A percentile compares a stretch with the other conserved stretches of the same genome.
Conservation (phyloP, 2,113 vertebrate genomes). For the Cephalopterus ornatus region DNA sequence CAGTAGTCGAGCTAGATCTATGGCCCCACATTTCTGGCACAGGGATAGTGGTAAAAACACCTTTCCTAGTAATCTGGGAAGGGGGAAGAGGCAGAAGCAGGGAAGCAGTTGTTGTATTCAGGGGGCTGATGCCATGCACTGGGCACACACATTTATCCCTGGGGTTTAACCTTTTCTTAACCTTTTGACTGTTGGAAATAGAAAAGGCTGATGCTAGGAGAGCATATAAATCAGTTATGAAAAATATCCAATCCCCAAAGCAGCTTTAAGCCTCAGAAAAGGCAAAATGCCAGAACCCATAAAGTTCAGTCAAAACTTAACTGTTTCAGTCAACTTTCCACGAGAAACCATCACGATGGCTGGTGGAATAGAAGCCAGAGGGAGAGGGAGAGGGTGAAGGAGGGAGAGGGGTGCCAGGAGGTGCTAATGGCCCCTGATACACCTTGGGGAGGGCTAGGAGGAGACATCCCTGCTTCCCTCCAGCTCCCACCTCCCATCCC, state of each 20-base stretch:
- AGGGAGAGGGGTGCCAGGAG: not conserved
- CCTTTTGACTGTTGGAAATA: not conserved
- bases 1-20: not conserved
- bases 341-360: rapidly evolving
- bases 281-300: not conserved
- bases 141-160: not conserved
- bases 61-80: not conserved
- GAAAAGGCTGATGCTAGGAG: not conserved
- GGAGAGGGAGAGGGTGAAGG: not conserved
- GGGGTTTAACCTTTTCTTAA: not conserved
- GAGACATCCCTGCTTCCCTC: not conserved
- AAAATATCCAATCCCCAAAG: not conserved
- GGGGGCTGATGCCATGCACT: not conserved
- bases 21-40: not conserved
- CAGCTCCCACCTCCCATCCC: not conserved
- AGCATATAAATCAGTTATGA: not conserved
- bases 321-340: not conserved
- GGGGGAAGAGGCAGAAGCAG: not conserved
- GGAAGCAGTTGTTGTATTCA: not conserved
- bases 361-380: not conserved
- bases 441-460: not conserved
- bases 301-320: not conserved
- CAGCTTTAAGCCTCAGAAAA: not conserved
- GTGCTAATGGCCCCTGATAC: not conserved
- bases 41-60: not conserved